Percentiles rank a stretch among this genome's conserved stretches.
Evolutionary conservation across 1,140 invertebrate genomes (phyloP).

Genomic region (Aphaenogaster floridana): DNA sequence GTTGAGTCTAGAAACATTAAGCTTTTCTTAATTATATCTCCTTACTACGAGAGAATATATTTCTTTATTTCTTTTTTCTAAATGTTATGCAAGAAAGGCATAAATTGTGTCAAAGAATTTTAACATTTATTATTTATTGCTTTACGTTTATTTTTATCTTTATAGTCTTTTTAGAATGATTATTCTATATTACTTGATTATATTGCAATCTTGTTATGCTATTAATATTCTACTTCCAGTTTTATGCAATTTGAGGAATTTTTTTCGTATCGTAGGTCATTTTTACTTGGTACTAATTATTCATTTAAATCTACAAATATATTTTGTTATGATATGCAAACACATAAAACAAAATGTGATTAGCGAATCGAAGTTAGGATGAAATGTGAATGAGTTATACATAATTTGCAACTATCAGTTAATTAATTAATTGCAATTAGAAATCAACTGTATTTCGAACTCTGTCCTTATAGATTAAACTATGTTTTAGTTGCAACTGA

Average conservation of each 20-base stretch:
- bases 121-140: not conserved
- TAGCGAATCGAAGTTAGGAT: not conserved
- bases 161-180: not conserved
- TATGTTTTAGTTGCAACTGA: not conserved
- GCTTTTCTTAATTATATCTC: constrained; percentile 10
- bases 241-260: not conserved
- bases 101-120: not conserved
- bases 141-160: not conserved
- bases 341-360: not conserved
- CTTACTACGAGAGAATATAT: not conserved
- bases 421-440: not conserved
- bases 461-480: not conserved
- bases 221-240: not conserved
- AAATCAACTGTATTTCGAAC: not conserved
- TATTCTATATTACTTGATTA: not conserved
- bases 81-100: not conserved
- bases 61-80: not conserved
- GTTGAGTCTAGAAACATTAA: constrained; percentile 34
- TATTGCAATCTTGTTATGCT: not conserved
- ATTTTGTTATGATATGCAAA: not conserved
- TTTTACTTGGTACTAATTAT: constrained; percentile 3
- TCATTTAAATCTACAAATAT: not conserved
- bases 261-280: not conserved
- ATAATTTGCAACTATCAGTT: too few species aligned
- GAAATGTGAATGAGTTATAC: not conserved